Conservation (phyloP, 2,888 invertebrate genomes). For the Drosophila histrio region DNA sequence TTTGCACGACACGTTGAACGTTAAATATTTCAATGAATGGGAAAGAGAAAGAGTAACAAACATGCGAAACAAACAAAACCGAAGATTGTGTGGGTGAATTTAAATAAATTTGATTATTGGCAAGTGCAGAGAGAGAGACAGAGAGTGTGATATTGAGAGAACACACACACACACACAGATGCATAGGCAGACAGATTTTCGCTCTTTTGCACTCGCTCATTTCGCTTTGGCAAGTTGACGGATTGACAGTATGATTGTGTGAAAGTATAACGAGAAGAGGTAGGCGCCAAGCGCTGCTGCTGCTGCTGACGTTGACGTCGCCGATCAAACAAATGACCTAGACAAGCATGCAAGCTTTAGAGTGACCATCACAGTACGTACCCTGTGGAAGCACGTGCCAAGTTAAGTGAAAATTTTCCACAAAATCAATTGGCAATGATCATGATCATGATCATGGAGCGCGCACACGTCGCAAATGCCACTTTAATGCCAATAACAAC, state of each 20-base stretch:
- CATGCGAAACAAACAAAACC: constrained; percentile 58
- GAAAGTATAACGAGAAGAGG: constrained; percentile 45
- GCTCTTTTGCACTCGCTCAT: constrained; percentile 76
- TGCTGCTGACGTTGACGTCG: constrained; percentile 8
- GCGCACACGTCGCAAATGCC: constrained; percentile 31
- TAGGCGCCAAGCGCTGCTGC: constrained; percentile 1
- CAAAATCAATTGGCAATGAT: constrained; percentile 58
- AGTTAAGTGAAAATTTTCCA: constrained; percentile 63
- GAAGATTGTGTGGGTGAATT: constrained; percentile 52
- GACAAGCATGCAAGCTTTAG: constrained; percentile 54
- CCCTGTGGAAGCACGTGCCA: constrained; percentile 56
- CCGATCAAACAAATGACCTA: constrained; percentile 61
- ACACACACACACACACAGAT: background rate
- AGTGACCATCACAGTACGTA: constrained; percentile 41
- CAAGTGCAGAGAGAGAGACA: constrained; percentile 20
- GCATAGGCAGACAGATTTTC: constrained; percentile 18
- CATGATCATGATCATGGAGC: constrained; percentile 50
- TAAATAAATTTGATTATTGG: constrained; percentile 63
- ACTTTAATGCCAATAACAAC: constrained; percentile 41
- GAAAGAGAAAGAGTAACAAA: constrained; percentile 44
- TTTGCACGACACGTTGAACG: constrained; percentile 40
- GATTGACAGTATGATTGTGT: constrained; percentile 12
- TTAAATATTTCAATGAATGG: constrained; percentile 44
- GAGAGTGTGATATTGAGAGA: constrained; percentile 13
- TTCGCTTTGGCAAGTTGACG: constrained; percentile 18